Evolutionary conservation across 2,113 vertebrate genomes (phyloP).

Genomic region (Myxocyprinus asiaticus): DNA sequence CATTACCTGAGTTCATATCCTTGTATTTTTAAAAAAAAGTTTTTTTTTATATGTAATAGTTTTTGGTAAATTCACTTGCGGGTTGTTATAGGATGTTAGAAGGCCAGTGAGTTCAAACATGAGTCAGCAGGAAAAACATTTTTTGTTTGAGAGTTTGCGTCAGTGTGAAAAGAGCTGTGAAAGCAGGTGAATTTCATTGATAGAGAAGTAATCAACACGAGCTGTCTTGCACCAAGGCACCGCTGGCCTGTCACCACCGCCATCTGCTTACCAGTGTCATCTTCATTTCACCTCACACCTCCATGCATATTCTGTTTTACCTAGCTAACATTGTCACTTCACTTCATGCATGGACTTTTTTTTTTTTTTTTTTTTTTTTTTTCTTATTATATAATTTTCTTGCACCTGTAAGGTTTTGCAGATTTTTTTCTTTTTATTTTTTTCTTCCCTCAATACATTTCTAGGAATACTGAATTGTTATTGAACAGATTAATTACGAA

Average conservation of each 20-base stretch:
- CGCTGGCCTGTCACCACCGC: background rate
- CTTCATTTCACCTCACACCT: background rate
- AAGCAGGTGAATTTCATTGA: conserved; percentile 5
- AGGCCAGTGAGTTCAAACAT: background rate
- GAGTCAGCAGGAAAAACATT: conserved; percentile 1
- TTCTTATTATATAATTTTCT: too few species aligned
- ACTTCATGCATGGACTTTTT: too few species aligned
- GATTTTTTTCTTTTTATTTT: too few species aligned
- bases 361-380: too few species aligned
- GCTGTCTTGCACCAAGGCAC: background rate
- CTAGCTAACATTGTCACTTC: too few species aligned
- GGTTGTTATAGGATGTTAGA: background rate
- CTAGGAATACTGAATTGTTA: too few species aligned
- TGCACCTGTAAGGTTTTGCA: too few species aligned
- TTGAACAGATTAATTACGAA: background rate
- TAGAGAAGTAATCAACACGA: background rate
- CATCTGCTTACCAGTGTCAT: conserved; percentile 12
- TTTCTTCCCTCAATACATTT: too few species aligned
- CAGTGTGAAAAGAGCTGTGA: conserved; percentile 9
- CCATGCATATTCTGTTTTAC: background rate
- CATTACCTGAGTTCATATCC: too few species aligned
- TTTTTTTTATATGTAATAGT: too few species aligned
- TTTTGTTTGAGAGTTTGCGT: background rate
- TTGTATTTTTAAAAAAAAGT: too few species aligned
- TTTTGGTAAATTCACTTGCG: too few species aligned